These are phyloP conservation scores for Drosophila obscura DNA, from an alignment of 1,140 invertebrate species.

Conservation along the genomic window DNA sequence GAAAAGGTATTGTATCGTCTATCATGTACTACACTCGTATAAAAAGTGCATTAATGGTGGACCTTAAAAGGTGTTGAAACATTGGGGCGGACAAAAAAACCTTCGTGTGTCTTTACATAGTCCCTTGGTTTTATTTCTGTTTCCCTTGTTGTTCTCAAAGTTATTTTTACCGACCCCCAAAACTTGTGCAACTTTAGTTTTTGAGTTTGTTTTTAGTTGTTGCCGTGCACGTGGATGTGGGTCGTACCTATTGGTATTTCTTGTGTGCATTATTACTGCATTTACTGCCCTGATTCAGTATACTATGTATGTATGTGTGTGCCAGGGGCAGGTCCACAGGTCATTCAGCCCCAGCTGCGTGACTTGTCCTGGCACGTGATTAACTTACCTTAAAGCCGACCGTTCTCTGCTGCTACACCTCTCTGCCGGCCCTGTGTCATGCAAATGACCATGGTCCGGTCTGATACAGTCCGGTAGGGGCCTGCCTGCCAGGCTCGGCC, in stretches of 20 bases:
- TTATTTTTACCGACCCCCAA: conserved; percentile 50
- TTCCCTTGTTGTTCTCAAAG: conserved; percentile 26
- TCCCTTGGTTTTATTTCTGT: neutral
- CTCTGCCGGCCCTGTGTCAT: conserved; percentile 19
- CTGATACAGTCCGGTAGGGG: too few species aligned
- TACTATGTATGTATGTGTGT: conserved; percentile 2
- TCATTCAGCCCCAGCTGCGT: conserved; percentile 42
- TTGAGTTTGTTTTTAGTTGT: conserved; percentile 31
- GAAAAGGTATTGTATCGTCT: neutral
- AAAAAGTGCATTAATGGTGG: neutral
- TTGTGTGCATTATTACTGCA: conserved; percentile 45
- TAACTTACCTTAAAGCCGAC: conserved; percentile 57
- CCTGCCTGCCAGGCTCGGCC: too few species aligned
- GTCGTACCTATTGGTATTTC: conserved; percentile 13
- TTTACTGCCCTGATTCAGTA: too few species aligned
- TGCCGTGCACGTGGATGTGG: neutral
- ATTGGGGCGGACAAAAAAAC: neutral
- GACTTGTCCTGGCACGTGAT: conserved; percentile 78
- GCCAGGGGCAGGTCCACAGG: neutral
- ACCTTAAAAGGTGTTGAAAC: neutral
- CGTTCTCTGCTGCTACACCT: conserved; percentile 1
- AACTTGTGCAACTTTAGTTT: conserved; percentile 59
- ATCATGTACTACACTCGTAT: conserved; percentile 14
- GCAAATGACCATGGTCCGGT: conserved; percentile 62
- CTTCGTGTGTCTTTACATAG: too few species aligned